These are phyloP conservation scores for Butorides virescens DNA, from an alignment of 2,113 vertebrate species.

Conservation along the genomic window DNA sequence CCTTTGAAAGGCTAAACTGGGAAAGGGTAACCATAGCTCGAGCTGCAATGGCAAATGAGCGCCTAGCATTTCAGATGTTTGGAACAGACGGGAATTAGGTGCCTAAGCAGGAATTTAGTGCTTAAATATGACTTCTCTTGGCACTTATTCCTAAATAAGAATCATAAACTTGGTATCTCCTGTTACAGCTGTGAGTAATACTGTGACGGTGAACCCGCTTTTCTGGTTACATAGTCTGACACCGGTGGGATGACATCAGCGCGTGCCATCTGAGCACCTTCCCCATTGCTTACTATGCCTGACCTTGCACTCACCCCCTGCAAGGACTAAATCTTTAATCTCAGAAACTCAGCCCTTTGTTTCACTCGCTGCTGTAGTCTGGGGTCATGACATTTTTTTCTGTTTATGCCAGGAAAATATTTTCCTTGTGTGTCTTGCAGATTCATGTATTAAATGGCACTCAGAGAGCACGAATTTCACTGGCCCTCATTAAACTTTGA, in stretches of 20 bases:
- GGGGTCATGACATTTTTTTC: not conserved
- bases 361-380: not conserved
- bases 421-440: not conserved
- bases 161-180: not conserved
- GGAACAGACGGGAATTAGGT: not conserved
- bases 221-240: not conserved
- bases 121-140: not conserved
- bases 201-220: not conserved
- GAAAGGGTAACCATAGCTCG: fast-evolving
- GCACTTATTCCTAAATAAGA: not conserved
- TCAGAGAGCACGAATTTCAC: not conserved
- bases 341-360: not conserved
- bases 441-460: not conserved
- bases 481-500: not conserved
- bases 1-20: not conserved
- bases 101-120: not conserved
- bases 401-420: not conserved
- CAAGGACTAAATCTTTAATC: conserved; percentile 9
- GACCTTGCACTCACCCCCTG: not conserved
- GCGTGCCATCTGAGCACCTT: not conserved
- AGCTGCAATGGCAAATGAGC: not conserved
- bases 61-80: not conserved
- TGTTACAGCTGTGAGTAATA: not conserved
- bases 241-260: not conserved
- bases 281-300: not conserved